Percentiles rank a stretch among this genome's conserved stretches.
These are phyloP conservation scores for Delichon dasypus DNA, from an alignment of 2,797 vertebrate species.

Conservation along the genomic window DNA sequence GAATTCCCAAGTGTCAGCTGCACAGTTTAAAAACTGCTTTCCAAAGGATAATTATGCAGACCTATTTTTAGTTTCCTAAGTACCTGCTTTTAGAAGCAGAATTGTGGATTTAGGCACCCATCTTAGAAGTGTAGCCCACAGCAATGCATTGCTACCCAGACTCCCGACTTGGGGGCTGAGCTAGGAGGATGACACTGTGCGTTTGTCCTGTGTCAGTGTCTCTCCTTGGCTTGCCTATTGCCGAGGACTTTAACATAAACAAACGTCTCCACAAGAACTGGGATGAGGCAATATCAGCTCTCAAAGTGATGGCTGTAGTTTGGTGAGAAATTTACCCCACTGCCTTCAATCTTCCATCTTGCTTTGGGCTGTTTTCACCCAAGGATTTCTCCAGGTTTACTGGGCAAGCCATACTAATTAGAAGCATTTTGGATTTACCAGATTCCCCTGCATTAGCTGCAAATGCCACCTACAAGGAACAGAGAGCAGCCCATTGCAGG, in stretches of 20 bases:
- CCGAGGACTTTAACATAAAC: background rate
- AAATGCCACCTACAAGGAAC: background rate
- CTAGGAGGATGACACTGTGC: background rate
- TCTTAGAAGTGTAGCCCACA: background rate
- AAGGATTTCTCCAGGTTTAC: background rate
- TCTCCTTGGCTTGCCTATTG: background rate
- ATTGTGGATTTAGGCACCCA: conserved; percentile 13
- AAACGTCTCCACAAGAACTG: background rate
- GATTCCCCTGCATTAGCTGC: background rate
- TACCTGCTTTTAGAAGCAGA: conserved; percentile 54
- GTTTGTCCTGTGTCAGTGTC: background rate
- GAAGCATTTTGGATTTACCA: background rate
- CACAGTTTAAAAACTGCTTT: conserved; percentile 57
- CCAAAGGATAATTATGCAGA: conserved; percentile 61
- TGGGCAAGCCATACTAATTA: background rate
- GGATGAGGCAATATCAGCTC: background rate
- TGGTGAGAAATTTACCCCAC: background rate
- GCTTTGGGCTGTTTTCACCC: background rate
- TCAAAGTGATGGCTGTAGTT: background rate
- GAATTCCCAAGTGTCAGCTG: conserved; percentile 66
- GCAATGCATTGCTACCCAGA: background rate
- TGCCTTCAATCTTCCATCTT: background rate
- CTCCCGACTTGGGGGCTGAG: background rate
- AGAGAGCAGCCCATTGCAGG: background rate
- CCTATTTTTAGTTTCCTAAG: conserved; percentile 51